phyloP scores from a whole-genome alignment of 2,888 invertebrate genomes.

The Hypena proboscidalis region DNA sequence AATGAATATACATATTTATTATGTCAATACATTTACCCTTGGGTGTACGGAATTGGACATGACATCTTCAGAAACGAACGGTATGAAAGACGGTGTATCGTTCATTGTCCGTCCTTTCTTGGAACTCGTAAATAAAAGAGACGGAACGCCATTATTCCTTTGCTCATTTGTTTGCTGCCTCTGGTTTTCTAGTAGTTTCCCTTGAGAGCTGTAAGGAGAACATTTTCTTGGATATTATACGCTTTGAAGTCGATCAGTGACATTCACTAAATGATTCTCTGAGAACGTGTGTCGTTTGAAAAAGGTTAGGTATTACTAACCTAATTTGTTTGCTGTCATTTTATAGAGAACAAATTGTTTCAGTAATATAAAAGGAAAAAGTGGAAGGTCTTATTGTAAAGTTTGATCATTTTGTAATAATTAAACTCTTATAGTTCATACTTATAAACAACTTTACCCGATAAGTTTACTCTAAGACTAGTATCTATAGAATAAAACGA shows the following conservation, averaged over 20 bases:
- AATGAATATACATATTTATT: constrained; percentile 17
- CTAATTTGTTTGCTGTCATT: too few species aligned
- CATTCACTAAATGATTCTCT: not conserved
- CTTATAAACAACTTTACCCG: too few species aligned
- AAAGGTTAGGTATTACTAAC: not conserved
- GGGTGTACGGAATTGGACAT: constrained; percentile 27
- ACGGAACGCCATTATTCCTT: constrained; percentile 15
- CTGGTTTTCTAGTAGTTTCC: constrained; percentile 1
- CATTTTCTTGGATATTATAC: constrained; percentile 3
- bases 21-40: constrained; percentile 8
- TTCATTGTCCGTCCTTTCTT: constrained; percentile 32
- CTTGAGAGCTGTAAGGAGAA: not conserved
- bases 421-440: too few species aligned
- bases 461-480: too few species aligned
- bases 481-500: too few species aligned
- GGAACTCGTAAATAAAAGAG: constrained; percentile 25
- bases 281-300: constrained; percentile 1
- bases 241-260: not conserved
- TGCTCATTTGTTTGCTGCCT: constrained; percentile 12
- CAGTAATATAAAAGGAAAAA: too few species aligned
- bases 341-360: too few species aligned
- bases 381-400: too few species aligned
- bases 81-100: constrained; percentile 28
- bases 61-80: constrained; percentile 35
- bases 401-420: too few species aligned